Base-by-base conservation (phyloP, 2,888 invertebrate species). In the Hemistola chrysoprasaria region DNA sequence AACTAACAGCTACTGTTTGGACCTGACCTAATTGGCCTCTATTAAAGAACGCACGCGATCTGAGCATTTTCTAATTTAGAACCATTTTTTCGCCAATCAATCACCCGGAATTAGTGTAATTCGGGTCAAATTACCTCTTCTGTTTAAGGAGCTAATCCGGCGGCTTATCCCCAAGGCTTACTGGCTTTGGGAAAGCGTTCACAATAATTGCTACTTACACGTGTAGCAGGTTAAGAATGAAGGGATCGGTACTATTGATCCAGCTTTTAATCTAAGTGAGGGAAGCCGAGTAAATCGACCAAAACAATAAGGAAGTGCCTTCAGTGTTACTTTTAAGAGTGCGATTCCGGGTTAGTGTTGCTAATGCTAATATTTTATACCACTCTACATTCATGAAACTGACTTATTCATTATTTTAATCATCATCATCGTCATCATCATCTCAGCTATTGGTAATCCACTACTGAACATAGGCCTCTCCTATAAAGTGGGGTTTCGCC, bases 1-100 rank as follows among this genome's bases (percentile, higher is more conserved):
- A 71, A 78, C 66, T 62, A 68, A 69, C 60, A 47, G 82, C 86
- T 83, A 78, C 85, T 66, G 84, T 77, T 81, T 83, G 80, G 74
- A 56, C 46, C 49, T 59, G 58, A 29, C 42, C 43, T 11, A 72
- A 75, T 75, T 71, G 54, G 53, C 47, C 39, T 51, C 59, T 62
- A 75, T 79, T 71, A 67, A 58, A 53, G 56, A 53, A 48, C 32
- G 54, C 80, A 83, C 78, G 82, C 79, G 58, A 77, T 37, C 33
- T 25, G 27, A 45, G 26, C 50, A 40, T 46, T 47, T 47, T 43
- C 45, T 40, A 45, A 45, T 45, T 44, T 31, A 33, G 38, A 20
- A 16, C 20, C 11, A 21, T 26, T 38, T 35, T 44, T 47, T 38
- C 6, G 43, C 35, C 26, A 34, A 50, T 53, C 39, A 49, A 54